Evolutionary conservation across 2,113 vertebrate genomes (phyloP).

Genomic region (Pandion haliaetus): DNA sequence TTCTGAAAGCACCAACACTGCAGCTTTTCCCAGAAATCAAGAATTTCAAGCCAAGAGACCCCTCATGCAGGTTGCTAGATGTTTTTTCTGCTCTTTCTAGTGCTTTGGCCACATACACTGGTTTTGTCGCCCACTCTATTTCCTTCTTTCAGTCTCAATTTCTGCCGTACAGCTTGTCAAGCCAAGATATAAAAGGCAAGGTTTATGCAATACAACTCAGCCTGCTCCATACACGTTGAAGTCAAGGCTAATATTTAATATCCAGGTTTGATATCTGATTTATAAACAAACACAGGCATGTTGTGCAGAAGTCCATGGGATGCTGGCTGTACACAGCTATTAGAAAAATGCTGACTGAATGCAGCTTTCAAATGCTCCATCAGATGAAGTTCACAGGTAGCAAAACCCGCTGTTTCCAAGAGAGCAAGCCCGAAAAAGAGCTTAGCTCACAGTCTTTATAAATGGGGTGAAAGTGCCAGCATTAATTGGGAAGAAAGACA

Average conservation of each 20-base stretch:
- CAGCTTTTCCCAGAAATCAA: neutral
- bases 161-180: neutral
- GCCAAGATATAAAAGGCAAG: neutral
- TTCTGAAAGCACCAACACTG: neutral
- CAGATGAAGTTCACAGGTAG: neutral
- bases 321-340: neutral
- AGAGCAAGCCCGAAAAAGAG: neutral
- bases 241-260: neutral
- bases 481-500: neutral
- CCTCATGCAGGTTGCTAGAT: neutral
- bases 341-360: neutral
- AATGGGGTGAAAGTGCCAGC: neutral
- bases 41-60: neutral
- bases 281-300: accelerated
- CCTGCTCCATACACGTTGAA: neutral
- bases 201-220: neutral
- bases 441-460: neutral
- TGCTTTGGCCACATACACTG: neutral
- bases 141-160: neutral
- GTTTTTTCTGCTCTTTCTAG: neutral
- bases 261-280: neutral
- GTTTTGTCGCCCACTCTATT: neutral
- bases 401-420: neutral
- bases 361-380: neutral
- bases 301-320: neutral